Evolutionary conservation across 1,140 invertebrate species (phyloP), one percentile per base, ranked within the genome.

Genomic region (Wasmannia auropunctata): DNA sequence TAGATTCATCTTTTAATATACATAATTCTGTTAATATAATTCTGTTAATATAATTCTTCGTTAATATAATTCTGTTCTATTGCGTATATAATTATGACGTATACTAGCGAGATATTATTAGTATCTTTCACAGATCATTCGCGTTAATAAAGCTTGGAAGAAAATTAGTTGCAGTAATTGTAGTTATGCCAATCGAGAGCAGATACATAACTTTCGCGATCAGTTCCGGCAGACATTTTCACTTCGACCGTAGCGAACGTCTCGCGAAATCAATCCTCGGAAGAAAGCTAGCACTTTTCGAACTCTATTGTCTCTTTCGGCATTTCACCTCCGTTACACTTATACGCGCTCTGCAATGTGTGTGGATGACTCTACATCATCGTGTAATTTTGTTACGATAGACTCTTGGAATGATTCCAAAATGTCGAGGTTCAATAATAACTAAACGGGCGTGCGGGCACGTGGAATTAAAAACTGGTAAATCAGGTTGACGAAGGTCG

Each of bases 401-500:
- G 25, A 75, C 58, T 75, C 34, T n/a, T 49, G 28, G 14, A 14
- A 79, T 34, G 8, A 25, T 34, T 65, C 43, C 28, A 79, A 79
- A 79, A 79, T 79, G 40, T 79, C 75, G 60, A 79, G 25, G 40
- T 43, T 65, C 37, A 56, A 40, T 40, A 67, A 43, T 58, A 58
- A 75, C 14, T 11, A 8, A 51, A 67, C 3, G 43, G 72, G 43
- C 49, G 31, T 67, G 46, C 43, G 37, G 3, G 37, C 37, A n/a
- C n/a, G n/a, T n/a, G n/a, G n/a, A n/a, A n/a, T n/a, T n/a, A n/a
- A 14, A 31, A 79, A 87, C 83, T 89, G 75, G 87, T 67, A 86
- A 56, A 79, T 79, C 76, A 51, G 10, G 28, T 79, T 65, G 31
- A 51, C 60, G n/a, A 79, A 79, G 60, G 19, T 51, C 37, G 19